phyloP scores from a whole-genome alignment of 2,113 vertebrate species.

The Seriola quinqueradiata region DNA sequence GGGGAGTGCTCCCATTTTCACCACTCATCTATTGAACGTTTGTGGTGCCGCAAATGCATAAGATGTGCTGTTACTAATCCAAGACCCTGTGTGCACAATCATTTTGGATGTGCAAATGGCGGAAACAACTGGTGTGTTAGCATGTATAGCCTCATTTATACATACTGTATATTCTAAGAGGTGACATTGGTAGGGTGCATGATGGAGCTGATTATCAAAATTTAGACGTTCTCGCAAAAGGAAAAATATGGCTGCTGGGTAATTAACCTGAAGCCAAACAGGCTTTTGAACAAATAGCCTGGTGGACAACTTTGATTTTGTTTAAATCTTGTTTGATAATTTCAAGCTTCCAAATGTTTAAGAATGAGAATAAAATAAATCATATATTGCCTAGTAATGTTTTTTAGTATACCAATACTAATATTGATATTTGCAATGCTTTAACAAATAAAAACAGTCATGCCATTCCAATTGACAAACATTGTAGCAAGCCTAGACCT shows the following conservation, averaged over 20 bases:
- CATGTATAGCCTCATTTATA: not conserved
- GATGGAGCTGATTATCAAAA: not conserved
- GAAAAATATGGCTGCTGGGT: not conserved
- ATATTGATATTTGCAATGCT: not conserved
- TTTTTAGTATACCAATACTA: not conserved
- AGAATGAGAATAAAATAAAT: not conserved
- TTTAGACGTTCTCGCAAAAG: too few relatives aligned
- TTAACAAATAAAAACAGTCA: not conserved
- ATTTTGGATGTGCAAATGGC: conserved; percentile 6
- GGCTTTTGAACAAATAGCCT: not conserved
- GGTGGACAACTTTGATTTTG: not conserved
- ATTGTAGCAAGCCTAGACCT: not conserved
- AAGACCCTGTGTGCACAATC: not conserved
- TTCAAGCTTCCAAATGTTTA: not conserved
- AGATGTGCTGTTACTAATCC: not conserved
- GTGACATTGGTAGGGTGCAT: not conserved
- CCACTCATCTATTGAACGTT: conserved; percentile 7
- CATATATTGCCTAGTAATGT: not conserved
- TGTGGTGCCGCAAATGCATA: not conserved
- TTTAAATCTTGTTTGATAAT: not conserved
- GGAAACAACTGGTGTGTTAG: not conserved
- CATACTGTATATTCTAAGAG: not conserved
- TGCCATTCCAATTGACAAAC: not conserved
- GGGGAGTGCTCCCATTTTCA: not conserved
- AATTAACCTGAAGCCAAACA: not conserved